These are phyloP conservation scores for Microchirus variegatus DNA, from an alignment of 2,797 vertebrate species.

Conservation along the genomic window DNA sequence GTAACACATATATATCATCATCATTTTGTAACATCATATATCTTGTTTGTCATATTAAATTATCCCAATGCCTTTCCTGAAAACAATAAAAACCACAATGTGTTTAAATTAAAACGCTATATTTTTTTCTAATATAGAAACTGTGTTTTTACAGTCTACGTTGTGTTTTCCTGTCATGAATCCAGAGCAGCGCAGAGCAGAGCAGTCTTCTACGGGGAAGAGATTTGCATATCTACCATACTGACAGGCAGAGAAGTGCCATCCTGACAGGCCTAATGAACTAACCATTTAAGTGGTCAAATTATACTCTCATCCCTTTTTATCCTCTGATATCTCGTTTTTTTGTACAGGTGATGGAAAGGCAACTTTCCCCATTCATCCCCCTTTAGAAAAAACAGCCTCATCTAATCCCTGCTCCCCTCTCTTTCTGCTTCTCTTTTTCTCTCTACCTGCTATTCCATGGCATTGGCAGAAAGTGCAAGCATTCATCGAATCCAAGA, in stretches of 20 bases:
- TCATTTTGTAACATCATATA: conserved; percentile 20
- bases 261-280: conserved; percentile 80
- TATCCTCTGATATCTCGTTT: conserved; percentile 74
- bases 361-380: conserved; percentile 79
- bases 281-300: conserved; percentile 79
- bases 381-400: conserved; percentile 70
- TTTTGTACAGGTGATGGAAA: conserved; percentile 82
- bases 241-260: conserved; percentile 71
- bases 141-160: conserved; percentile 28
- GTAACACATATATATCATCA: neutral
- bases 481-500: conserved; percentile 66
- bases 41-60: neutral
- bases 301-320: conserved; percentile 81
- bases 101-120: too few species aligned
- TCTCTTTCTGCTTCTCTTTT: conserved; percentile 27
- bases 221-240: conserved; percentile 73
- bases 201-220: conserved; percentile 43
- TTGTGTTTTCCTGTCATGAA: conserved; percentile 32
- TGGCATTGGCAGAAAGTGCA: conserved; percentile 74
- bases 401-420: conserved; percentile 61
- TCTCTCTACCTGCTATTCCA: conserved; percentile 52
- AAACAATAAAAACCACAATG: neutral
- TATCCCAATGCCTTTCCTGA: neutral
- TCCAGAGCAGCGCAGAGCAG: conserved; percentile 48
- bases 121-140: conserved; percentile 10